Base-by-base conservation (phyloP, 2,888 invertebrate genomes). In the Patella pellucida region DNA sequence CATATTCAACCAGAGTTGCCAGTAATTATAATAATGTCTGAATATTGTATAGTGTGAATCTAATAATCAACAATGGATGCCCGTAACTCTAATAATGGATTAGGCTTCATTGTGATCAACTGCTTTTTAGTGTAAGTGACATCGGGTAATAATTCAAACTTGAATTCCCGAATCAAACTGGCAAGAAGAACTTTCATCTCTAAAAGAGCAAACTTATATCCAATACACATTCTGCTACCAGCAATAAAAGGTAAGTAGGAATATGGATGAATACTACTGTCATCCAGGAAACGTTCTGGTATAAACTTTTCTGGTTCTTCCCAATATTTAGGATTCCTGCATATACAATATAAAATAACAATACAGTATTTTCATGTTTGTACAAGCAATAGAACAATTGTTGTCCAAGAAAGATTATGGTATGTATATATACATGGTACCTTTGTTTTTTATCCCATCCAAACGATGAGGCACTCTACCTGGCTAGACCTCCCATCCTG, bases 161-260 rank as follows among this genome's bases (percentile, higher is more conserved):
- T 62, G 41, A 85, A 78, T 31, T 76, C 68, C 41, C 77, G 52
- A 14, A 85, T 19, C 23, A 85, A 71, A 19, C 76, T 27, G 15
- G 81, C 81, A 16, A 83, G 68, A 4, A 79, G 51, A 2, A 79
- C 74, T 50, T 77, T 81, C 81, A 85, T 81, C 71, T 85, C 85
- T 68, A 83, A 54, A 23, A 83, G 62, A 15, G 85, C 84, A 78
- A 85, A 85, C 71, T 82, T 81, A 77, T 84, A 78, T 3, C 85
- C 85, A n/a, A 85, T 80, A 71, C 85, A 85, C 80, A 83, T 85
- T n/a, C 83, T 78, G 15, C 79, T 79, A 15, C 85, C 85, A 16
- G 78, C 71, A 14, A 84, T 73, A 73, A 85, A 85, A 0, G 85
- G 84, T 73, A 84, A 71, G 73, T 70, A 84, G 68, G 68, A 54